These are phyloP conservation scores for Gastrophysa polygoni DNA, from an alignment of 2,888 invertebrate genomes.

Conservation along the genomic window DNA sequence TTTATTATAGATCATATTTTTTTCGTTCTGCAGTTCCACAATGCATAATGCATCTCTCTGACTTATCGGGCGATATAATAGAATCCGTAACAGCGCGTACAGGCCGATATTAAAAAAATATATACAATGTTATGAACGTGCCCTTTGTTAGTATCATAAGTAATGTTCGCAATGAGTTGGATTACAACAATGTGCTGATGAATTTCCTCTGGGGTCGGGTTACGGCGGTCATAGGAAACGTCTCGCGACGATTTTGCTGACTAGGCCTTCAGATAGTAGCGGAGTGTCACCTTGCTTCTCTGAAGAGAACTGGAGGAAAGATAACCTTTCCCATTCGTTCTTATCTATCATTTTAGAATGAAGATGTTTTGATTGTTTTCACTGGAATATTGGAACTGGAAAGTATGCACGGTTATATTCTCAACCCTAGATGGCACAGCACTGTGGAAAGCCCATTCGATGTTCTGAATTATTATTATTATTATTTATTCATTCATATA, in stretches of 20 bases:
- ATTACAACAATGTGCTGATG: conserved; percentile 53
- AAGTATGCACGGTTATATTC: too few species aligned
- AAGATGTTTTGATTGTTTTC: neutral
- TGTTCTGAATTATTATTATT: too few species aligned
- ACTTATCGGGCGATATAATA: neutral
- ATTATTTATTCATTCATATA: too few species aligned
- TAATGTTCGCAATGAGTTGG: conserved; percentile 32
- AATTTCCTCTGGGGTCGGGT: conserved; percentile 49
- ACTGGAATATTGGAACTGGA: too few species aligned
- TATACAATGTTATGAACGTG: conserved; percentile 41
- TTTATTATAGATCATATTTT: too few species aligned
- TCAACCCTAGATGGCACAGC: too few species aligned
- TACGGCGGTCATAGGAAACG: conserved; percentile 41
- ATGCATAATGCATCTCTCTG: neutral
- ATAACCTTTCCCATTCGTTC: conserved; percentile 27
- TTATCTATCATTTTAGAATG: neutral
- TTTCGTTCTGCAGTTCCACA: neutral
- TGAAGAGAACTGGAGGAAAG: conserved; percentile 24
- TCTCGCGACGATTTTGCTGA: conserved; percentile 43
- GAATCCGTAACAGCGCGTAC: neutral
- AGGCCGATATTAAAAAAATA: conserved; percentile 17
- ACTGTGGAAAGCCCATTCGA: too few species aligned
- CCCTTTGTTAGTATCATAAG: conserved; percentile 41
- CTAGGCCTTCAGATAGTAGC: conserved; percentile 28
- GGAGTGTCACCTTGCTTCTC: conserved; percentile 32